A percentile compares a stretch with the other conserved stretches of the same genome.
Conservation (phyloP, 2,888 invertebrate genomes). For the Carterocephalus palaemon region DNA sequence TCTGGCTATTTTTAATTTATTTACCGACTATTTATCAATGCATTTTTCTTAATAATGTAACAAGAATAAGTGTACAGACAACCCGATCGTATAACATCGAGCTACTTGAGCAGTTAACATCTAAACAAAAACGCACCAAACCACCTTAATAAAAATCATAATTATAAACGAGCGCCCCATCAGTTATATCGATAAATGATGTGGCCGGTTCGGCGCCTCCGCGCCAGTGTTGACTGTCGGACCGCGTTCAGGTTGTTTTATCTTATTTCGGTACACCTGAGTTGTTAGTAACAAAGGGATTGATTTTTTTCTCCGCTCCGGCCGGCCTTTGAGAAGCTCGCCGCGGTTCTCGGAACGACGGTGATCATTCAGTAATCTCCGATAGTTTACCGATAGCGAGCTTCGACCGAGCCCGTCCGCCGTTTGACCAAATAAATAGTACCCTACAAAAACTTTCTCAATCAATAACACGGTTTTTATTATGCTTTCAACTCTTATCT, state of each 20-base stretch:
- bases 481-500: constrained; percentile 2
- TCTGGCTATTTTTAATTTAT: neutral
- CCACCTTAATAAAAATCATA: constrained; percentile 15
- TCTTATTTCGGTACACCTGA: constrained; percentile 72
- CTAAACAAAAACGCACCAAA: constrained; percentile 8
- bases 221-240: constrained; percentile 44
- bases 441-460: constrained; percentile 34
- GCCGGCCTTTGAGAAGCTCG: constrained; percentile 62
- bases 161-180: constrained; percentile 23
- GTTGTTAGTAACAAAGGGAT: constrained; percentile 76
- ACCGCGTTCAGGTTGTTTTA: constrained; percentile 55
- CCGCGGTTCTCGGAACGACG: constrained; percentile 64
- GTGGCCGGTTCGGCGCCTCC: constrained; percentile 46
- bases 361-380: constrained; percentile 66
- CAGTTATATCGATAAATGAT: constrained; percentile 50
- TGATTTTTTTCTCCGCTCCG: constrained; percentile 64
- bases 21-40: neutral
- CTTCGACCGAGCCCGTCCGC: constrained; percentile 30
- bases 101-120: constrained; percentile 3
- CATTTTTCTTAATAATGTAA: neutral
- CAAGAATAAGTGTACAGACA: neutral
- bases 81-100: neutral
- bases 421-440: constrained; percentile 25
- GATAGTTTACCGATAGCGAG: constrained; percentile 45
- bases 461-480: constrained; percentile 22